Evolutionary conservation across 2,888 invertebrate genomes (phyloP), one percentile per base, ranked within the genome.

Genomic region (Rhingia rostrata): DNA sequence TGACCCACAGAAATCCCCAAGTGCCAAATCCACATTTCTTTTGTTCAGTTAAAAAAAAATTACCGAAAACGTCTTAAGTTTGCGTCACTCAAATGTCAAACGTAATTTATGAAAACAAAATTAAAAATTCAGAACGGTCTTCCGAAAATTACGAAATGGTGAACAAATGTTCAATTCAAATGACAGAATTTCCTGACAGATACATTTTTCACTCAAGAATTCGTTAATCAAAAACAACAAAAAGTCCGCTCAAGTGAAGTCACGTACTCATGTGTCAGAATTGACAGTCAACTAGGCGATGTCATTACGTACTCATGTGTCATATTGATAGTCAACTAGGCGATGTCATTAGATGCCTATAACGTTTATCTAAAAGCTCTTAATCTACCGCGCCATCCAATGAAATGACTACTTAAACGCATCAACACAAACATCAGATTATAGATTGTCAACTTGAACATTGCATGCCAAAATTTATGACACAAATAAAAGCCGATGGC

Each of bases 401-500:
- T 30, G 12, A 63, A 63, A 63, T 47, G 14, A 22, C 6, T 7
- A 43, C 35, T 4, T 33, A 39, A 43, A 4, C 10, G 10, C 30
- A 37, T 6, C 7, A 32, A 33, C 6, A 4, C 10, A 10, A n/a
- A 56, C 6, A 6, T 37, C 37, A 43, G 35, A 45, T 10, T 22
- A 56, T 45, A 30, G 33, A 10, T 49, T 30, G 47, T 5, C 7
- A 39, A 39, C 41, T 39, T 69, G 37, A 58, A 58, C 45, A 37
- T 35, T n/a, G 47, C 3, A 58, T 49, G 69, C 32, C 58, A 54
- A 56, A 51, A 49, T 69, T 64, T 63, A 79, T 60, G 54, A 60
- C 58, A 53, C 14, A 64, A 66, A 14, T 53, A 45, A n/a, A 37
- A 39, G 32, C 5, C 14, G 43, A 33, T 43, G 22, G 60, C 41